These are phyloP conservation scores for Aphidoletes aphidimyza DNA, from an alignment of 2,888 invertebrate genomes.

Conservation along the genomic window DNA sequence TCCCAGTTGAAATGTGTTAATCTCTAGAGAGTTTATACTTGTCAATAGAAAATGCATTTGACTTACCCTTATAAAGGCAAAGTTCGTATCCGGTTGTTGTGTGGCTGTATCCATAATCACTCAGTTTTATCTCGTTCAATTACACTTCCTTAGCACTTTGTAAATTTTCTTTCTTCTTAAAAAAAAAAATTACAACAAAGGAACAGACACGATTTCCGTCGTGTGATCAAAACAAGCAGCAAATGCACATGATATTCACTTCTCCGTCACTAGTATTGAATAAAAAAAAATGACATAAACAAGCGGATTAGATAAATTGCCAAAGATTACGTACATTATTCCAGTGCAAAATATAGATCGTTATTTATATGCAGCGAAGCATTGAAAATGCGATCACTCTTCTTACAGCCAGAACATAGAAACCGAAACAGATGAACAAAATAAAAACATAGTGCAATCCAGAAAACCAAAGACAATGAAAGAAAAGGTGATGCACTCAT, in stretches of 20 bases:
- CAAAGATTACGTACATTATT: slow-evolving; percentile 18
- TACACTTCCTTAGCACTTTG: not conserved
- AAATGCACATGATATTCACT: slow-evolving; percentile 13
- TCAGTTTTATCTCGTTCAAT: not conserved
- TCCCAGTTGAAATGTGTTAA: not conserved
- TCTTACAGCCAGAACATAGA: too few relatives aligned
- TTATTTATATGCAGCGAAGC: not conserved
- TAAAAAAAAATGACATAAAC: not conserved
- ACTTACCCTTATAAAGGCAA: slow-evolving; percentile 23
- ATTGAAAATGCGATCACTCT: slow-evolving; percentile 43
- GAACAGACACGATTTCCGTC: slow-evolving; percentile 9
- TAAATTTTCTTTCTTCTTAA: not conserved
- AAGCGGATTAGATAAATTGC: slow-evolving; percentile 22
- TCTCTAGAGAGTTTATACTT: not conserved
- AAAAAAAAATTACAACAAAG: not conserved
- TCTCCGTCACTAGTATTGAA: not conserved
- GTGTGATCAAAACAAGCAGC: not conserved
- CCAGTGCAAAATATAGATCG: not conserved
- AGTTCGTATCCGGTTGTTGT: not conserved
- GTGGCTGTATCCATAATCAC: not conserved
- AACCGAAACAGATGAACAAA: slow-evolving; percentile 24
- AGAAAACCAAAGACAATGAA: not conserved
- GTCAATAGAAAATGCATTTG: not conserved
- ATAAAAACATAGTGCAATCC: not conserved
- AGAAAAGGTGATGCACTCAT: slow-evolving; percentile 24